These are phyloP conservation scores for Saccopteryx leptura DNA, from an alignment of 2,113 vertebrate genomes.

Conservation along the genomic window DNA sequence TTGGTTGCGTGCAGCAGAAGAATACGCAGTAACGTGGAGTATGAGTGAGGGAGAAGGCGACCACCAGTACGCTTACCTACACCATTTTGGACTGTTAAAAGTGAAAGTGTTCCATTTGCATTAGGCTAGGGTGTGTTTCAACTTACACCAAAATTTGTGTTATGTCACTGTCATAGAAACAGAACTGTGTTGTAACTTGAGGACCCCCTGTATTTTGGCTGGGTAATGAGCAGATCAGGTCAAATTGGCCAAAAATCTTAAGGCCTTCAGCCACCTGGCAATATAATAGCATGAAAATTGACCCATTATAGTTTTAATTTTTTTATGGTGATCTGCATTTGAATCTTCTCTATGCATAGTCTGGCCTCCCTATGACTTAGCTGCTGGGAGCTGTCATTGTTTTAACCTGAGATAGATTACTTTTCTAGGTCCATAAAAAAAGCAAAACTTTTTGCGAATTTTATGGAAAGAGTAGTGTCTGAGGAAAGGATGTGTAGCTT, in stretches of 20 bases:
- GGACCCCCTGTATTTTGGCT: not conserved
- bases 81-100: too few relatives aligned
- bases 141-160: too few relatives aligned
- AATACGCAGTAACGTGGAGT: too few relatives aligned
- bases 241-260: not conserved
- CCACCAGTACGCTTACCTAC: too few relatives aligned
- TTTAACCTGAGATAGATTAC: not conserved
- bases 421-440: not conserved
- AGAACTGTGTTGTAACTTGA: too few relatives aligned
- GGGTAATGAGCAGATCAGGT: not conserved
- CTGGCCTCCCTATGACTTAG: not conserved
- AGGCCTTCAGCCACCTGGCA: not conserved
- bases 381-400: not conserved
- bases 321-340: not conserved
- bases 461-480: not conserved
- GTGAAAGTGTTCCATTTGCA: too few relatives aligned
- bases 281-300: not conserved
- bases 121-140: too few relatives aligned
- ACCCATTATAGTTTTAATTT: not conserved
- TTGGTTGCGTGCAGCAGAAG: too few relatives aligned
- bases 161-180: too few relatives aligned
- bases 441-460: not conserved
- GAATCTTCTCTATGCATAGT: not conserved
- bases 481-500: not conserved
- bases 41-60: too few relatives aligned